A percentile compares a stretch with the other conserved stretches of the same genome.
Conservation (phyloP, 2,888 invertebrate genomes). For the Macrophya annulata region DNA sequence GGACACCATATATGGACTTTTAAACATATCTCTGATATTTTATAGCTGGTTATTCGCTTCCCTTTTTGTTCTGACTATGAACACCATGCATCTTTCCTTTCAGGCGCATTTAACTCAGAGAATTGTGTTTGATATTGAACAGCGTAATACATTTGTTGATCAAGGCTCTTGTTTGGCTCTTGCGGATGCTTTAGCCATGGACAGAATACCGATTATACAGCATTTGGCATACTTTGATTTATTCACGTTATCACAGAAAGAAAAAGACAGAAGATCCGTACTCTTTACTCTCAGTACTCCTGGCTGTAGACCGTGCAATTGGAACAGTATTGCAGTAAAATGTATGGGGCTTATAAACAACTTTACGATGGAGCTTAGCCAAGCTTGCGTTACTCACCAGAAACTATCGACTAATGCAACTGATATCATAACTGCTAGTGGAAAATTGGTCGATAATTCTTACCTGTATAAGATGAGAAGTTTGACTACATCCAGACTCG, state of each 20-base stretch:
- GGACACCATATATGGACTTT: slow-evolving; percentile 80
- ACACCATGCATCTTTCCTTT: slow-evolving; percentile 87
- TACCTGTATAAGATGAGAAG: slow-evolving; percentile 73
- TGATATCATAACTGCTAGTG: slow-evolving; percentile 68
- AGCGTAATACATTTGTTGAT: slow-evolving; percentile 72
- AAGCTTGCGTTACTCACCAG: slow-evolving; percentile 76
- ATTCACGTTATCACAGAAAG: slow-evolving; percentile 85
- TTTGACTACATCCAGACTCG: slow-evolving; percentile 63
- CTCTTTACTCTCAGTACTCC: slow-evolving; percentile 90
- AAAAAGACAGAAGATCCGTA: slow-evolving; percentile 82
- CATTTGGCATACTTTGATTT: slow-evolving; percentile 90
- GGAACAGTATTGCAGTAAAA: slow-evolving; percentile 87
- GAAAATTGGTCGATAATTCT: slow-evolving; percentile 66
- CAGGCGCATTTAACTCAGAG: slow-evolving; percentile 88
- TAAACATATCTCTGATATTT: slow-evolving; percentile 82
- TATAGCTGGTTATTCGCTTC: slow-evolving; percentile 87
- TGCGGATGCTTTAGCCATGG: slow-evolving; percentile 83
- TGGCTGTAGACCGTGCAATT: slow-evolving; percentile 94
- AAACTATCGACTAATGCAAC: slow-evolving; percentile 45
- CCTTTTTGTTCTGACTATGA: slow-evolving; percentile 86
- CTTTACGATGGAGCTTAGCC: slow-evolving; percentile 85
- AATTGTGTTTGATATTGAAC: slow-evolving; percentile 84
- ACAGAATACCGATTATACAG: slow-evolving; percentile 86
- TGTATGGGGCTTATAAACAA: slow-evolving; percentile 84
- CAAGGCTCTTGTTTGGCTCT: slow-evolving; percentile 80